A percentile compares a stretch with the other conserved stretches of the same genome.
phyloP scores from a whole-genome alignment of 2,797 vertebrate genomes.

The Tadarida brasiliensis region DNA sequence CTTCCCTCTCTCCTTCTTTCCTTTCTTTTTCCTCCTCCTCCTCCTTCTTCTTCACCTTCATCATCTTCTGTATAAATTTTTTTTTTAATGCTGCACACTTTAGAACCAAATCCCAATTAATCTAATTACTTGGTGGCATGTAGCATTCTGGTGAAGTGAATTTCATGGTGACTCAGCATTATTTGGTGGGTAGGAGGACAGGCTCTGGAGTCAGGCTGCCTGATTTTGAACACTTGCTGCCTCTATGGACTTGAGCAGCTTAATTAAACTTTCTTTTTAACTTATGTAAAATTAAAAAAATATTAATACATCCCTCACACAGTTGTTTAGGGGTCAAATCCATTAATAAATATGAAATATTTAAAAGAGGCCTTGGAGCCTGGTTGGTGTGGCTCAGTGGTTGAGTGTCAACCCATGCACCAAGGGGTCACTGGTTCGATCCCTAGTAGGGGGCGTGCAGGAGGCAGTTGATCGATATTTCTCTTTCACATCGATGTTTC shows the following conservation, averaged over 20 bases:
- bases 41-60: neutral
- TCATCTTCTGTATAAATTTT: neutral
- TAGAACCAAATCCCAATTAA: neutral
- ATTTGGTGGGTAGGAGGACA: neutral
- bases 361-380: neutral
- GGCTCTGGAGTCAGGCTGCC: neutral
- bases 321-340: neutral
- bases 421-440: too few species aligned
- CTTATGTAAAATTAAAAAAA: neutral
- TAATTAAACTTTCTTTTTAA: neutral
- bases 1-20: fast-evolving
- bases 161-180: neutral
- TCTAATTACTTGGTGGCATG: neutral
- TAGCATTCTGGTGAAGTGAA: neutral
- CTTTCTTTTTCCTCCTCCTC: neutral
- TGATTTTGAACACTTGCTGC: neutral
- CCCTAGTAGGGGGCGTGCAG: too few species aligned
- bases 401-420: too few species aligned
- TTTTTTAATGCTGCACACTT: neutral
- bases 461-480: too few species aligned
- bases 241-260: neutral
- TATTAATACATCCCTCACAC: neutral
- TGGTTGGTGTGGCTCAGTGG: too few species aligned
- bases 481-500: too few species aligned
- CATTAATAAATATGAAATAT: neutral